Evolutionary conservation across 2,113 vertebrate genomes (phyloP), one percentile per base, ranked within the genome.

Genomic region (Platysteira castanea): DNA sequence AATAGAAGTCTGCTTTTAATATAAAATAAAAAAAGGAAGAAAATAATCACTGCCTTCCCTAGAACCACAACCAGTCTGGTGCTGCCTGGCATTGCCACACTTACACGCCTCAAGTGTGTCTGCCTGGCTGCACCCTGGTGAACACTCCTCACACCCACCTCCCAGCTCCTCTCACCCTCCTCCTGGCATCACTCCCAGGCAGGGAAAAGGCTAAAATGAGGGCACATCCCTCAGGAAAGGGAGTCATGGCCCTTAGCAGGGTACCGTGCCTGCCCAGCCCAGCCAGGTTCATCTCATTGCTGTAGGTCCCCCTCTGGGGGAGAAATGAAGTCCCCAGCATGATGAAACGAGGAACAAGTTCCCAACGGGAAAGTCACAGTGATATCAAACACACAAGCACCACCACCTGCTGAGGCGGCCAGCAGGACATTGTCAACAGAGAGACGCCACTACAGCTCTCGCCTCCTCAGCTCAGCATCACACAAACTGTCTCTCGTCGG

Each of bases 61-160:
- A 42, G 69, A 74, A 56, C 24, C 16, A 49, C n/a, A 56, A 41
- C 7, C 46, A 41, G 30, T 16, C 27, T 1, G 4, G 19, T 5
- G 1, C 37, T 33, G 59, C 27, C 59, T 54, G 52, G 47, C 10
- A 68, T 4, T 0, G 1, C 47, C 49, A 54, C 0, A 0, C 52
- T 75, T 2, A 1, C 24, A 35, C 0, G 0, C 8, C 41, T n/a
- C 13, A 77, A 41, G 19, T 1, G 7, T 3, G 14, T 11, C 42
- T 59, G 70, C 13, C 33, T 2, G 2, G 54, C 46, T 14, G 5
- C 11, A 11, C 50, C 37, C 18, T 0, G 0, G 9, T 9, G 27
- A 82, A 65, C 8, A 2, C 17, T 54, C 22, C 61, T 67, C 39
- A 53, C 39, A 44, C 13, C 26, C 24, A 42, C 17, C 18, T 30